Percentiles rank a stretch among this genome's conserved stretches.
Evolutionary conservation across 2,888 invertebrate genomes (phyloP).

Genomic region (Cantharis rufa): DNA sequence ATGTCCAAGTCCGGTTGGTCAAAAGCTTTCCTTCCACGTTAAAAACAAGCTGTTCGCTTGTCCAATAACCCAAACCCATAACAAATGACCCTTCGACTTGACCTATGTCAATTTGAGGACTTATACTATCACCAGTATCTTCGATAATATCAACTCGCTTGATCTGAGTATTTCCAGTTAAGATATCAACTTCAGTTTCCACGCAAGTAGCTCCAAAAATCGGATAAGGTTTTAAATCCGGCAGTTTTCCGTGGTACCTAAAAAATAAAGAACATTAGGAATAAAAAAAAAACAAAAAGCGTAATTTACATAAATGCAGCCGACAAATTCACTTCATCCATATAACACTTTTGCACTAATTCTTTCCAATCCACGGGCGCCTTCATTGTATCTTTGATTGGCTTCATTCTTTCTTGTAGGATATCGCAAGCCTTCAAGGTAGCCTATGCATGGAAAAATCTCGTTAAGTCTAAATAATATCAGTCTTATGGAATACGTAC

Average conservation of each 20-base stretch:
- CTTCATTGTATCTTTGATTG: slow-evolving; percentile 59
- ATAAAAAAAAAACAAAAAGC: neutral
- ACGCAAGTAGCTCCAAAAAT: slow-evolving; percentile 67
- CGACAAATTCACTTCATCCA: slow-evolving; percentile 62
- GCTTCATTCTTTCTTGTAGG: slow-evolving; percentile 63
- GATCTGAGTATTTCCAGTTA: slow-evolving; percentile 44
- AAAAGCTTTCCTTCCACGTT: neutral
- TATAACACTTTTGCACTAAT: slow-evolving; percentile 60
- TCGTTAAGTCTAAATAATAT: too few relatives aligned
- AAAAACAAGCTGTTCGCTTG: neutral
- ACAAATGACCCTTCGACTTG: neutral
- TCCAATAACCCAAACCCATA: neutral
- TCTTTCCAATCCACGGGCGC: slow-evolving; percentile 60
- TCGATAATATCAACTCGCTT: neutral
- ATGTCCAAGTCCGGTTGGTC: neutral
- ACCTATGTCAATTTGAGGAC: neutral
- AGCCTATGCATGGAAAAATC: slow-evolving; percentile 51
- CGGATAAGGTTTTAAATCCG: slow-evolving; percentile 57
- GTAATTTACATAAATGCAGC: slow-evolving; percentile 61
- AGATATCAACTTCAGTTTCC: slow-evolving; percentile 77
- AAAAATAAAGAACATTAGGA: neutral
- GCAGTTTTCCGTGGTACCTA: neutral
- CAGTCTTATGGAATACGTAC: slow-evolving; percentile 38
- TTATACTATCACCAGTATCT: neutral
- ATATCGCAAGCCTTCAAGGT: slow-evolving; percentile 66